Conservation (phyloP, 2,888 invertebrate species). For the Harpalus rufipes region DNA sequence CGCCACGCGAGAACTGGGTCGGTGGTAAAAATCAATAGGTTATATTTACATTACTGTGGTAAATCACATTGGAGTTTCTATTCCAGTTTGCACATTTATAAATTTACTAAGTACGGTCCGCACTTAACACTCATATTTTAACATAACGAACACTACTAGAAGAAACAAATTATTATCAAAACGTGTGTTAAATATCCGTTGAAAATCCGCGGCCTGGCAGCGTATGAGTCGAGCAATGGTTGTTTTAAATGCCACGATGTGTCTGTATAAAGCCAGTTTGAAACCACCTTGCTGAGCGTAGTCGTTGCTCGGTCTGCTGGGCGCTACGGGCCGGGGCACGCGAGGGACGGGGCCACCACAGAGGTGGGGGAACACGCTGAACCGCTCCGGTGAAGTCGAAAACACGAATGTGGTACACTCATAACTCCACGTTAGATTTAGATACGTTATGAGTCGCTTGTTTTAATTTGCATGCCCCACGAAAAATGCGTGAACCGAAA, state of each 20-base stretch:
- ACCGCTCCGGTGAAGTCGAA: slow-evolving; percentile 54
- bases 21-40: slow-evolving; percentile 58
- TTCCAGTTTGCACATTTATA: not conserved
- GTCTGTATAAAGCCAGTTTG: slow-evolving; percentile 64
- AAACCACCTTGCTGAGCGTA: slow-evolving; percentile 65
- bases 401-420: slow-evolving; percentile 56
- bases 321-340: slow-evolving; percentile 21
- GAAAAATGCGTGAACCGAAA: not conserved
- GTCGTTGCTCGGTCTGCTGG: slow-evolving; percentile 28
- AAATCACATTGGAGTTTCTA: not conserved
- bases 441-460: slow-evolving; percentile 38
- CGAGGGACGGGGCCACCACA: slow-evolving; percentile 27
- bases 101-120: slow-evolving; percentile 1
- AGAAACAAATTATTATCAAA: slow-evolving; percentile 3
- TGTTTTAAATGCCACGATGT: slow-evolving; percentile 61
- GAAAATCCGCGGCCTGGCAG: not conserved
- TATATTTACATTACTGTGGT: slow-evolving; percentile 57
- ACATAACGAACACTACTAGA: not conserved
- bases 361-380: slow-evolving; percentile 60
- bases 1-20: slow-evolving; percentile 52
- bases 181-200: not conserved
- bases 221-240: not conserved
- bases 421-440: slow-evolving; percentile 46
- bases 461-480: slow-evolving; percentile 35
- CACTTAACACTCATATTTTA: not conserved